Evolutionary conservation across 2,113 vertebrate species (phyloP).

Genomic region (Oenanthe melanoleuca): DNA sequence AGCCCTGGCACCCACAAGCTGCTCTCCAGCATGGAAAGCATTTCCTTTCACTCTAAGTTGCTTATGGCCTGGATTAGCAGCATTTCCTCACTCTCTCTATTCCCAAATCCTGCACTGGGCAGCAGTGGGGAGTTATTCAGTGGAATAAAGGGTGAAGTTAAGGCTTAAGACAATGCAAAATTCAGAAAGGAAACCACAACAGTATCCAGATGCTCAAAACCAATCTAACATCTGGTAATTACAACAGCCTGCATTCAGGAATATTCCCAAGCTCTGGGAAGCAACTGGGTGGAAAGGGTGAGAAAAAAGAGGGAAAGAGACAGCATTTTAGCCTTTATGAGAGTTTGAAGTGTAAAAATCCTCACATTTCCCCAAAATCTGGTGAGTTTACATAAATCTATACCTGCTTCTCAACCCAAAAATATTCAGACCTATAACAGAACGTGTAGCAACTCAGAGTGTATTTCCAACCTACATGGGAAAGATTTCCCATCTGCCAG

Average conservation of each 20-base stretch:
- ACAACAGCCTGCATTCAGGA: not conserved
- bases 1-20: not conserved
- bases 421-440: not conserved
- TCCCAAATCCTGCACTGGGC: not conserved
- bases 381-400: not conserved
- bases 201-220: not conserved
- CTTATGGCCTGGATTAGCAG: not conserved
- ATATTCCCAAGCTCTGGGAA: not conserved
- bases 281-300: not conserved
- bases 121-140: not conserved
- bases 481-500: not conserved
- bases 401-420: not conserved
- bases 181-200: not conserved
- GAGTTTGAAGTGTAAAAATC: not conserved
- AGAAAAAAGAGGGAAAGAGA: not conserved
- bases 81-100: not conserved
- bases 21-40: not conserved
- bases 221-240: not conserved
- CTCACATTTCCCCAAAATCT: not conserved
- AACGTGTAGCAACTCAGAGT: not conserved
- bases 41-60: not conserved
- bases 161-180: not conserved
- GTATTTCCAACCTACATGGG: not conserved
- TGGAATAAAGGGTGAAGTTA: not conserved
- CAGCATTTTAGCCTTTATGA: not conserved